Evolutionary conservation across 2,113 vertebrate species (phyloP).

Genomic region (Apus apus): DNA sequence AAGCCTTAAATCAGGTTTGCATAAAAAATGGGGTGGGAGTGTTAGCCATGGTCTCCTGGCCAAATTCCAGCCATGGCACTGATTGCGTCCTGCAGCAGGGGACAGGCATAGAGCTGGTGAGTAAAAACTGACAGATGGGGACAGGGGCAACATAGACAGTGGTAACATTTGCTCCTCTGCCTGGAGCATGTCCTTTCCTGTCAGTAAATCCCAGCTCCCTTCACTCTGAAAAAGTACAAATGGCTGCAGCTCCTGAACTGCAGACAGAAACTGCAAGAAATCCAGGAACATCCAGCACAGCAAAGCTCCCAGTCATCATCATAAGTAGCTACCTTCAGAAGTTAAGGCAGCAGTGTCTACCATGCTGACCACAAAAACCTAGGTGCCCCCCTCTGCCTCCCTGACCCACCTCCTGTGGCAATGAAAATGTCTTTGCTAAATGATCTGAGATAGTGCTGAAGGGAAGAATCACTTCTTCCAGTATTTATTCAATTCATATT

Average conservation of each 20-base stretch:
- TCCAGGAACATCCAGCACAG: background rate
- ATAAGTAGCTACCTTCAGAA: background rate
- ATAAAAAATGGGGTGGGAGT: conserved; percentile 29
- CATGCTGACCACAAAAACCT: background rate
- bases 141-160: background rate
- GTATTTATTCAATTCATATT: background rate
- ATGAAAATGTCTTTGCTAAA: background rate
- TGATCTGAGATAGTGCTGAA: background rate
- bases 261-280: background rate
- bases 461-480: background rate
- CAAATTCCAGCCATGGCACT: conserved; percentile 11
- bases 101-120: background rate
- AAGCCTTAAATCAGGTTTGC: conserved; percentile 60
- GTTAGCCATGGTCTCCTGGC: background rate
- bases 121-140: background rate
- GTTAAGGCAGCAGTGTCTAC: background rate
- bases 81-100: background rate
- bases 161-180: background rate
- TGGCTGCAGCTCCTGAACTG: background rate
- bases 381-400: background rate
- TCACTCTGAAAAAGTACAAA: background rate
- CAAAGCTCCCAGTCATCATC: background rate
- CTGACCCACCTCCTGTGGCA: background rate
- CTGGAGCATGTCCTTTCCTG: background rate
- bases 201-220: background rate